Conservation (phyloP, 2,113 vertebrate species). For the Oreocharis arfaki region DNA sequence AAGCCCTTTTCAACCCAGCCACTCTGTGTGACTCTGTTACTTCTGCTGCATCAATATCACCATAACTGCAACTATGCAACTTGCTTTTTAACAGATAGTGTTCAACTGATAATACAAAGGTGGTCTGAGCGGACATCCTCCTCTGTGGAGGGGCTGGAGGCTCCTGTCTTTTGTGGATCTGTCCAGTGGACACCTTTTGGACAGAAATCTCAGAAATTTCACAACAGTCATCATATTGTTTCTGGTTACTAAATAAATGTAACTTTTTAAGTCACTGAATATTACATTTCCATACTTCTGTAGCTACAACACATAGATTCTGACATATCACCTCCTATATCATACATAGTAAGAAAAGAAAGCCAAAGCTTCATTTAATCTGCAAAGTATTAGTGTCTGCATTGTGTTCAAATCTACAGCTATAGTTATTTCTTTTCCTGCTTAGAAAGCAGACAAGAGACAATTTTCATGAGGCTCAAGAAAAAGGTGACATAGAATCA, state of each 20-base stretch:
- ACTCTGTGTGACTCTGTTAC: neutral
- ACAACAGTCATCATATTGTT: neutral
- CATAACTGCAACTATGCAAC: rapidly evolving
- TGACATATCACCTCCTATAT: neutral
- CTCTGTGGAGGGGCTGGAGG: rapidly evolving
- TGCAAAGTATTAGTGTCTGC: neutral
- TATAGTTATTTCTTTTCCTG: neutral
- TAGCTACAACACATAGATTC: neutral
- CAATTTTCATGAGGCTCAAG: neutral
- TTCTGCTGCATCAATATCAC: neutral
- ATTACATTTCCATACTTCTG: neutral
- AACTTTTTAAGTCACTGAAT: neutral
- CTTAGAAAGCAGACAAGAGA: neutral
- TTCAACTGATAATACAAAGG: neutral
- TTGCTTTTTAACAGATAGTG: neutral
- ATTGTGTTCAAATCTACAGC: neutral
- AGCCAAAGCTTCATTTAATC: neutral
- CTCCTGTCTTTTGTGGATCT: rapidly evolving
- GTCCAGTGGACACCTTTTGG: neutral
- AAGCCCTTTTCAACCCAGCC: neutral
- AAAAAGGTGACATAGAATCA: neutral
- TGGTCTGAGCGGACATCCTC: neutral
- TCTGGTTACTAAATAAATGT: neutral
- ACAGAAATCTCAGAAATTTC: neutral
- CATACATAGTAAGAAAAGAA: neutral